Percentiles rank a stretch among this genome's conserved stretches.
phyloP scores from a whole-genome alignment of 92 coral and sea anemone species.

The Paragorgia papillata region DNA sequence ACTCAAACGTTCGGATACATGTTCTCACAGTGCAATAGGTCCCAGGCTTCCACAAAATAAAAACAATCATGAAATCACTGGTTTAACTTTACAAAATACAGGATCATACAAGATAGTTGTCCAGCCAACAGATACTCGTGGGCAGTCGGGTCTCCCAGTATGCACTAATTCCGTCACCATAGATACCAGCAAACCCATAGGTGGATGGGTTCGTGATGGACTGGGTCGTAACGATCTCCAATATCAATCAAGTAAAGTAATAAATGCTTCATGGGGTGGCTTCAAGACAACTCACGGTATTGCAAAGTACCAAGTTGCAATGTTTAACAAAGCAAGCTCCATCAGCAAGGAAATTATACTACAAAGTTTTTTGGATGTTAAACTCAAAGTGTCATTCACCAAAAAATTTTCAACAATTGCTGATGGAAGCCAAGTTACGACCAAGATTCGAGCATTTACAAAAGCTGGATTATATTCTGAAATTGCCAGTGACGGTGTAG shows the following conservation, averaged over 20 bases:
- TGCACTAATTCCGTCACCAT: conserved; percentile 72
- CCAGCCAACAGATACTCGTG: conserved; percentile 72
- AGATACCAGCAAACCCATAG: conserved; percentile 80
- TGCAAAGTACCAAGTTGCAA: conserved; percentile 79
- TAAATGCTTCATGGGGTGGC: conserved; percentile 96
- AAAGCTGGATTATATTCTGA: conserved; percentile 84
- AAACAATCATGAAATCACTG: conserved; percentile 54
- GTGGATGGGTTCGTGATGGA: conserved; percentile 94
- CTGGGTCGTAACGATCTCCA: conserved; percentile 75
- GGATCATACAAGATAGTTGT: conserved; percentile 76
- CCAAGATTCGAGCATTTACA: conserved; percentile 77
- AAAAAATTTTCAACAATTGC: conserved; percentile 61
- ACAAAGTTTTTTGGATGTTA: conserved; percentile 63
- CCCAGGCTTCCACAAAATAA: conserved; percentile 48
- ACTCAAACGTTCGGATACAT: conserved; percentile 47
- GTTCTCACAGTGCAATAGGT: conserved; percentile 41
- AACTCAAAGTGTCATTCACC: conserved; percentile 59
- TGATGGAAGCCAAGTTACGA: conserved; percentile 67
- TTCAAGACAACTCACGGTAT: conserved; percentile 77
- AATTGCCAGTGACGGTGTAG: conserved; percentile 79
- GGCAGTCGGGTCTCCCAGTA: conserved; percentile 55
- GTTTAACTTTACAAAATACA: conserved; percentile 62
- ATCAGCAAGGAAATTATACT: conserved; percentile 48
- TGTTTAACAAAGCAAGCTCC: conserved; percentile 53
- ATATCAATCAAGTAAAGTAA: conserved; percentile 73